Conservation (phyloP, 2,113 vertebrate genomes). For the Synodontis membranacea region DNA sequence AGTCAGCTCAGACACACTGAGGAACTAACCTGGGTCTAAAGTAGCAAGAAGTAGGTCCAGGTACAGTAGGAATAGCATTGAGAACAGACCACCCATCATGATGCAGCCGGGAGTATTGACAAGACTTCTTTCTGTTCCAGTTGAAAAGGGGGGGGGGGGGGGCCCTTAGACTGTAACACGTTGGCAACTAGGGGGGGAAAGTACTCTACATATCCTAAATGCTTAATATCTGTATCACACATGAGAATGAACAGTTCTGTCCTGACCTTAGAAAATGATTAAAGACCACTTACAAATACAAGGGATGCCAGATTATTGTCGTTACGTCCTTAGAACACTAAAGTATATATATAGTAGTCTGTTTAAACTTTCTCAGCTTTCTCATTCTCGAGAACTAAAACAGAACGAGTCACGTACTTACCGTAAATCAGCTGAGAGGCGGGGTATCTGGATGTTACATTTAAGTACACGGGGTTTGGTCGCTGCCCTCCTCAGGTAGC, state of each 20-base stretch:
- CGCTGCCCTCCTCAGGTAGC: slow-evolving; percentile 65
- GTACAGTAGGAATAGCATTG: slow-evolving; percentile 38
- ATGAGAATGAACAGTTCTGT: background rate
- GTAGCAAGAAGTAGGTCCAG: slow-evolving; percentile 21
- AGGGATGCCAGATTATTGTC: background rate
- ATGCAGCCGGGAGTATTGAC: slow-evolving; percentile 23
- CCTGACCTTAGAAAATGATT: background rate
- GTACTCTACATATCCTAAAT: slow-evolving; percentile 19
- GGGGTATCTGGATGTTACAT: slow-evolving; percentile 45
- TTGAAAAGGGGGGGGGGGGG: background rate
- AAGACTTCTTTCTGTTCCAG: slow-evolving; percentile 38
- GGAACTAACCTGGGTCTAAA: slow-evolving; percentile 32
- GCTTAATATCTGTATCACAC: background rate
- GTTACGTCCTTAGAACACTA: background rate
- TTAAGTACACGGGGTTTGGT: slow-evolving; percentile 67
- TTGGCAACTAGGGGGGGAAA: slow-evolving; percentile 10
- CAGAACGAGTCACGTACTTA: background rate
- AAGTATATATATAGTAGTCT: background rate
- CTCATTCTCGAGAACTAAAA: background rate
- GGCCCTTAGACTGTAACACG: background rate
- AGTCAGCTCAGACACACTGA: slow-evolving; percentile 61
- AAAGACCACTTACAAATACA: background rate
- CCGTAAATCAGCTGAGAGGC: slow-evolving; percentile 48
- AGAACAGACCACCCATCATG: slow-evolving; percentile 51
- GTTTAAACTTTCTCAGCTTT: background rate